Evolutionary conservation across 2,113 vertebrate genomes (phyloP).

Genomic region (Noctilio leporinus): DNA sequence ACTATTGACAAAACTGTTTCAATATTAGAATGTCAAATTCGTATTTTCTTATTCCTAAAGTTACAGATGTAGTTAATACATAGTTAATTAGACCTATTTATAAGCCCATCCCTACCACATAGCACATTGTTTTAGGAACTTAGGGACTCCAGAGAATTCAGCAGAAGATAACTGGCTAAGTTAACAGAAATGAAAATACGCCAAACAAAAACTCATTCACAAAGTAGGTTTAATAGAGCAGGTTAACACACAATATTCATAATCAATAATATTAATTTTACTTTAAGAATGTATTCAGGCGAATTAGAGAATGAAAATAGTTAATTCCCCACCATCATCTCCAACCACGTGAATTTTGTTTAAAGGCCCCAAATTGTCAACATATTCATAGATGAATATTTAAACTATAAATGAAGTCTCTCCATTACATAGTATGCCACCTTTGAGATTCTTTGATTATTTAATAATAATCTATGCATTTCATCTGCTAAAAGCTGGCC

Average conservation of each 20-base stretch:
- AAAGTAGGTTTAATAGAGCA: background rate
- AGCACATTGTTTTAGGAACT: background rate
- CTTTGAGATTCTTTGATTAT: background rate
- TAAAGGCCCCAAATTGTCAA: background rate
- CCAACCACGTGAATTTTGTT: background rate
- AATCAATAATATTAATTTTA: background rate
- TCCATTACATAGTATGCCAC: background rate
- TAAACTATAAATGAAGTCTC: background rate
- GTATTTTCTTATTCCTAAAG: background rate
- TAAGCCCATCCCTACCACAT: background rate
- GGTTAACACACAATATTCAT: background rate
- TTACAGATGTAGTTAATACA: background rate
- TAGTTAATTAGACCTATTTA: background rate
- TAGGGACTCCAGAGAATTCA: background rate
- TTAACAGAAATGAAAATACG: constrained; percentile 3
- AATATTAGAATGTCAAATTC: background rate
- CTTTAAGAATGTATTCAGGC: background rate
- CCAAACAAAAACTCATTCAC: background rate
- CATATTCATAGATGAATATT: background rate
- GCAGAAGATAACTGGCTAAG: background rate
- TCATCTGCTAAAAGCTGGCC: background rate
- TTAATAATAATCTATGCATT: background rate
- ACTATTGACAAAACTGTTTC: background rate
- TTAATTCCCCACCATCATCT: background rate
- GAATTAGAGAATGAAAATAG: background rate